Evolutionary conservation across 2,888 invertebrate genomes (phyloP).

Genomic region (Hirtodrosophila cameraria): DNA sequence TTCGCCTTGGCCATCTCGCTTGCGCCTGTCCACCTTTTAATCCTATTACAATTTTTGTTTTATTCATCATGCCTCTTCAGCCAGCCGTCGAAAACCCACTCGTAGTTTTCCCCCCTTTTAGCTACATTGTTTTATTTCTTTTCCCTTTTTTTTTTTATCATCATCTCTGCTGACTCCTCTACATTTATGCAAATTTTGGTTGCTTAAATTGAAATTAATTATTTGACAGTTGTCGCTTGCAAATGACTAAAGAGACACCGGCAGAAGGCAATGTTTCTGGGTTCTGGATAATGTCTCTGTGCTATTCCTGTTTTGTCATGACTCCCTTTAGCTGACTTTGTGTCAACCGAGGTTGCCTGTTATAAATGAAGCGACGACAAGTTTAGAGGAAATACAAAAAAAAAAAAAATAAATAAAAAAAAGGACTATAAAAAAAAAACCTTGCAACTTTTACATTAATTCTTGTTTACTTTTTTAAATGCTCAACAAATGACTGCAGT

Average conservation of each 20-base stretch:
- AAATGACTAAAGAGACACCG: conserved; percentile 50
- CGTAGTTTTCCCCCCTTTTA: conserved; percentile 5
- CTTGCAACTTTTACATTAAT: conserved; percentile 56
- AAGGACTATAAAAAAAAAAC: conserved; percentile 3
- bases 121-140: not conserved
- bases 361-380: conserved; percentile 63
- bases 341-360: conserved; percentile 48
- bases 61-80: conserved; percentile 68
- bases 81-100: conserved; percentile 30
- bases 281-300: conserved; percentile 1
- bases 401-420: conserved; percentile 3
- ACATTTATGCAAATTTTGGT: conserved; percentile 75
- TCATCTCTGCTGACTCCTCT: conserved; percentile 27
- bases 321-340: conserved; percentile 38
- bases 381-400: conserved; percentile 9
- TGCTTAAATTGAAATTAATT: conserved; percentile 81
- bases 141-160: conserved; percentile 9
- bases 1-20: conserved; percentile 52
- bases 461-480: conserved; percentile 69
- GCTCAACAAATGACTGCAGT: conserved; percentile 59
- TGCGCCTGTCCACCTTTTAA: conserved; percentile 68
- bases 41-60: conserved; percentile 77
- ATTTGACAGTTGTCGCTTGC: conserved; percentile 78
- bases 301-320: conserved; percentile 23
- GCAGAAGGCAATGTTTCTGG: conserved; percentile 12